Evolutionary conservation across 2,888 invertebrate genomes (phyloP).

Genomic region (Cacoxenus indagator): DNA sequence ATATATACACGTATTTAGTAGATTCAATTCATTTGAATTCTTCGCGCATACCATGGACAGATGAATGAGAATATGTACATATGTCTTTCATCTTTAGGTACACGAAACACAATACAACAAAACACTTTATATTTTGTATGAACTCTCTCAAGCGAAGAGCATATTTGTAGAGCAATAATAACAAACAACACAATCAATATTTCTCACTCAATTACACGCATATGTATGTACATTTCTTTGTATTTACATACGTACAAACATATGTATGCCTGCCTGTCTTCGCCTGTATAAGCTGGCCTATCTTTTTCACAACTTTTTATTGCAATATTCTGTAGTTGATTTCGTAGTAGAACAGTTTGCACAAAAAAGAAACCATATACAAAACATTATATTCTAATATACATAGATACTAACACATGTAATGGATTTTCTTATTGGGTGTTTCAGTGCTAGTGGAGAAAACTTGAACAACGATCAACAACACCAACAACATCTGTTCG

Average conservation of each 20-base stretch:
- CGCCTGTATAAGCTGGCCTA: too few species aligned
- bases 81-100: constrained; percentile 35
- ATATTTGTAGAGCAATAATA: neutral
- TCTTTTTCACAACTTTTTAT: neutral
- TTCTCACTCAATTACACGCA: neutral
- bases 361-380: neutral
- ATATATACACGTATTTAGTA: neutral
- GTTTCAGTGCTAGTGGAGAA: constrained; percentile 68
- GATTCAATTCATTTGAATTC: constrained; percentile 60
- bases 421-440: constrained; percentile 14
- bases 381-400: neutral
- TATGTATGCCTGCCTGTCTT: neutral
- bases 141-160: too few species aligned
- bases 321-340: too few species aligned
- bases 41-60: constrained; percentile 60
- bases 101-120: constrained; percentile 28
- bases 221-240: neutral
- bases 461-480: constrained; percentile 65
- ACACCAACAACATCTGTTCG: constrained; percentile 36
- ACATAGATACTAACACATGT: neutral
- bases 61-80: constrained; percentile 38
- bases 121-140: constrained; percentile 21
- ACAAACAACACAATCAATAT: too few species aligned
- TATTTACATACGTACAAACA: neutral
- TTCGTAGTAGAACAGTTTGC: neutral